Evolutionary conservation across 1,140 invertebrate species (phyloP), one percentile per base, ranked within the genome.

Genomic region (Luehdorfia chinensis): DNA sequence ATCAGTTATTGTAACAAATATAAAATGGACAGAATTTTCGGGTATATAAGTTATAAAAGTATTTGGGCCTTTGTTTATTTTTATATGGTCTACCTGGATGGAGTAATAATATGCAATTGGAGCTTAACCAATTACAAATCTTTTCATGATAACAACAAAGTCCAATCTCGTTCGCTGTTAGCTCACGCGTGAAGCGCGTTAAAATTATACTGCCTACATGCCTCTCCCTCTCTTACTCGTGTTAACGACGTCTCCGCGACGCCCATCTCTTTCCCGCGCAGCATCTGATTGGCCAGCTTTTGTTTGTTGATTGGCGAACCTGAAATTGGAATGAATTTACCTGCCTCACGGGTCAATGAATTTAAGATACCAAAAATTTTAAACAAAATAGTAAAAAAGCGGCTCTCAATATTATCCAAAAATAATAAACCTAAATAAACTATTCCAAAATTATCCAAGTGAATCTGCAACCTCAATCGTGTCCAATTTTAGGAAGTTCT

Each of bases 221-320:
- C 48, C 5, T 61, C 46, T 27, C 66, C 63, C 48, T 67, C 62
- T 73, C 90, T 91, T 91, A 91, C 90, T 89, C 90, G 83, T 63
- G 88, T 93, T 74, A 94, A 88, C 47, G 92, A 92, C 32, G 92
- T 93, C 87, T 94, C 93, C 84, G 93, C 92, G 59, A 93, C 90
- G 72, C 88, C 89, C 62, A 88, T 87, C 87, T 90, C 87, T 75
- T 89, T 90, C 76, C 90, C 90, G 61, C 88, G 89, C 67, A 90
- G 87, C 66, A 85, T 72, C 86, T 92, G 91, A 80, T 92, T 93
- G 72, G 91, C 92, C 86, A 94, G 87, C 87, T 93, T 93, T 87
- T 92, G 91, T 79, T 90, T 92, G 88, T 93, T 93, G 83, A 93
- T 92, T 48, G 93, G 92, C 53, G 92, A 92, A 76, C 93, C 93